Evolutionary conservation across 2,888 invertebrate genomes (phyloP).

Genomic region (Deilephila elpenor): DNA sequence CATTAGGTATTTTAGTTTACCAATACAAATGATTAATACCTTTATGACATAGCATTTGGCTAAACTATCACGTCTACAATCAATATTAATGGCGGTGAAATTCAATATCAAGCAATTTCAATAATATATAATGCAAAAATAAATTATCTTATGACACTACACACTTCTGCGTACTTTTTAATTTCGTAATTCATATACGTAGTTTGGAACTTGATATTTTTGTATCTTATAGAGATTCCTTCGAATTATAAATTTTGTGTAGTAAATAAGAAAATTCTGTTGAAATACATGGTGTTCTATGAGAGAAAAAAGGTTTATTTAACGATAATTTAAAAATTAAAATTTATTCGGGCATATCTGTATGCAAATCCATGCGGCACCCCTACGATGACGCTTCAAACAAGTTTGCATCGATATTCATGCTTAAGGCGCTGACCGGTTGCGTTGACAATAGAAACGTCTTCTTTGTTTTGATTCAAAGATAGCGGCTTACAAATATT

Average conservation of each 20-base stretch:
- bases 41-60: conserved; percentile 1
- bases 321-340: too few relatives aligned
- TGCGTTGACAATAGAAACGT: conserved; percentile 32
- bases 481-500: conserved; percentile 45
- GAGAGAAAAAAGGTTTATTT: too few relatives aligned
- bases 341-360: too few relatives aligned
- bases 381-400: neutral
- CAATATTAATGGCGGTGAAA: conserved; percentile 9
- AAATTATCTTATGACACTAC: too few relatives aligned
- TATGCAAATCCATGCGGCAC: neutral
- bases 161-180: too few relatives aligned
- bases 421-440: conserved; percentile 26
- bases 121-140: neutral
- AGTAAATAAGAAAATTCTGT: too few relatives aligned
- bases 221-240: too few relatives aligned
- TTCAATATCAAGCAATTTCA: conserved; percentile 11
- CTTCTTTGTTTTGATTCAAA: conserved; percentile 38
- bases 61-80: conserved; percentile 17
- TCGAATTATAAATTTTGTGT: too few relatives aligned
- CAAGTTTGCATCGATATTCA: neutral
- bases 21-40: conserved; percentile 9
- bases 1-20: neutral
- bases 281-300: too few relatives aligned
- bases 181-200: too few relatives aligned
- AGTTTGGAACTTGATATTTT: too few relatives aligned